Base-by-base conservation (phyloP, 2,797 vertebrate genomes). In the Paratrypauchen microcephalus region DNA sequence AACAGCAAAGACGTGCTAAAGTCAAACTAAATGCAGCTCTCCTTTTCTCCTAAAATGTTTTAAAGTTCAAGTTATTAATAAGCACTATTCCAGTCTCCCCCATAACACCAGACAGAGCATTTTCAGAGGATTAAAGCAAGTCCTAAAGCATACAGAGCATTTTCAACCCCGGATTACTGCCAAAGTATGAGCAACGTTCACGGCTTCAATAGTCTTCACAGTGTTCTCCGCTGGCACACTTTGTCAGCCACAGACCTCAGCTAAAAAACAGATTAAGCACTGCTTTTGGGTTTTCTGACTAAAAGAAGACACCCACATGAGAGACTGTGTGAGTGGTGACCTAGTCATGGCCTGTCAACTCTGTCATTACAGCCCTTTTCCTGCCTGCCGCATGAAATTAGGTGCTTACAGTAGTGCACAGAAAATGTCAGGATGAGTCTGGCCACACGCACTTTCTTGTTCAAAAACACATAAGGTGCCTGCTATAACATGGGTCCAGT, bases 201-300 rank as follows among this genome's bases (percentile, higher is more conserved):
- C 3, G 23, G 30, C n/a, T n/a, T n/a, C n/a, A n/a, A n/a, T 41
- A 36, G 59, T 66, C 61, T 73, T 66, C 64, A 36, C 21, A 58
- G 52, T 36, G n/a, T 39, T 58, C 18, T 47, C 21, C 59, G 47
- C 57, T 8, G 48, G 28, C 24, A 63, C 36, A 45, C 56, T 70
- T 76, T 56, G 52, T 45, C 56, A 36, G 12, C 23, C 24, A 16
- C 32, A 50, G 60, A 48, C 36, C 71, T 58, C 15, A 9, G 52
- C 58, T 66, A 21, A 73, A 52, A 66, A 59, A 28, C 58, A 48
- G 52, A 54, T 66, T 52, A 52, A 73, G 59, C 41, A 15, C 28
- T 26, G 45, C 45, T 66, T 55, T 56, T 56, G 13, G 30, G 30
- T 39, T 23, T 56, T 18, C 54, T 18, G 5, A 45, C 54, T 39